Conservation (phyloP, 2,888 invertebrate species). For the Pyrochroa serraticornis region DNA sequence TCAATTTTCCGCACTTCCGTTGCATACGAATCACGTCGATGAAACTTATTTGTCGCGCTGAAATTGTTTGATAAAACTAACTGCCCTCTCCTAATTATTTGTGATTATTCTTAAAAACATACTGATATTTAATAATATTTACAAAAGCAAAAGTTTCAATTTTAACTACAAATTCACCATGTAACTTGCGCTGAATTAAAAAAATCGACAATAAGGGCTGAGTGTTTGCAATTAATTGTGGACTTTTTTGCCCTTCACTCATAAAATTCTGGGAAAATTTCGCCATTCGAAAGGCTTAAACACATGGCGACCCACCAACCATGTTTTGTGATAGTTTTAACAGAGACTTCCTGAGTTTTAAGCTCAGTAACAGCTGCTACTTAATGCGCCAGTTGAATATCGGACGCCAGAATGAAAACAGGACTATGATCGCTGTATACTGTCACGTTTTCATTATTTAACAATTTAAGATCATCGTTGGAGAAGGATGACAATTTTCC, state of each 20-base stretch:
- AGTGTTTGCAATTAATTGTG: no score
- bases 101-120: background rate
- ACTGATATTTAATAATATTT: no score
- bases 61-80: constrained; percentile 15
- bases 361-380: constrained; percentile 19
- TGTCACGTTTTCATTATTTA: constrained; percentile 7
- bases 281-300: background rate
- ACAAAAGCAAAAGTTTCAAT: no score
- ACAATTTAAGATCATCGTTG: background rate
- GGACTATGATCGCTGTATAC: constrained; percentile 5
- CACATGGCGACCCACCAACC: constrained; percentile 5
- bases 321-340: constrained; percentile 13
- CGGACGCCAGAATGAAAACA: constrained; percentile 9
- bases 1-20: constrained; percentile 47
- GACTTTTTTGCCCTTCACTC: no score
- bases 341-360: constrained; percentile 11
- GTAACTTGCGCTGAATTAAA: constrained; percentile 6
- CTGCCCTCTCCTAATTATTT: constrained; percentile 5
- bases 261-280: no score
- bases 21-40: constrained; percentile 44
- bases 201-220: no score
- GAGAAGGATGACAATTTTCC: no score
- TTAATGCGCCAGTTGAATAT: constrained; percentile 12
- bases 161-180: constrained; percentile 23
- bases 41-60: constrained; percentile 33